These are phyloP conservation scores for Drosophila pseudoananassae DNA, from an alignment of 1,140 invertebrate genomes.

Conservation along the genomic window DNA sequence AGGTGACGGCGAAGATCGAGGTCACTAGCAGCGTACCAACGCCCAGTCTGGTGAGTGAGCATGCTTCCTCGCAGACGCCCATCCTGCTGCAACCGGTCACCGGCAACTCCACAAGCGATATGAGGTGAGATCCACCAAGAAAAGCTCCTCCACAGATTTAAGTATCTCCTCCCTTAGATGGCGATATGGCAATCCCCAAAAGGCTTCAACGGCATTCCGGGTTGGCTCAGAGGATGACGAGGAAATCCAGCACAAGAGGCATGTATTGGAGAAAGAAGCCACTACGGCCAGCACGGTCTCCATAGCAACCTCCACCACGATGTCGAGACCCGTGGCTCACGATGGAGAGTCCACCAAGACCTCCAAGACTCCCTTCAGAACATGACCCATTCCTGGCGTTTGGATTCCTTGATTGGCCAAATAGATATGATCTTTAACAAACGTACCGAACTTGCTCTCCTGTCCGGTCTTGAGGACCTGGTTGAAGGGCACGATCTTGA, in stretches of 20 bases:
- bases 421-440: constrained; percentile 9
- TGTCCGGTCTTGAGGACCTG: constrained; percentile 85
- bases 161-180: constrained; percentile 10
- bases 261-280: not conserved
- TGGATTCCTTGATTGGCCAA: constrained; percentile 1
- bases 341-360: not conserved
- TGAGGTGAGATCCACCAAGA: not conserved
- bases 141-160: not conserved
- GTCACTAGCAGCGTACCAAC: not conserved
- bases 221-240: not conserved
- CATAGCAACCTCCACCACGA: constrained; percentile 7
- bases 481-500: constrained; percentile 88
- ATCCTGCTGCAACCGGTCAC: constrained; percentile 22
- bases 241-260: not conserved
- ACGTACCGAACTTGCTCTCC: constrained; percentile 80
- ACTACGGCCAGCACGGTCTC: not conserved
- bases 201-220: not conserved
- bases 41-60: not conserved
- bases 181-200: constrained; percentile 11
- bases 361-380: not conserved
- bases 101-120: constrained; percentile 9
- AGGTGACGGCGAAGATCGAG: not conserved
- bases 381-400: not conserved
- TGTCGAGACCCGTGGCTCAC: not conserved
- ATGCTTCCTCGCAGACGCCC: not conserved